phyloP scores from a whole-genome alignment of 2,797 vertebrate genomes.

The Paramormyrops hopkinsi region DNA sequence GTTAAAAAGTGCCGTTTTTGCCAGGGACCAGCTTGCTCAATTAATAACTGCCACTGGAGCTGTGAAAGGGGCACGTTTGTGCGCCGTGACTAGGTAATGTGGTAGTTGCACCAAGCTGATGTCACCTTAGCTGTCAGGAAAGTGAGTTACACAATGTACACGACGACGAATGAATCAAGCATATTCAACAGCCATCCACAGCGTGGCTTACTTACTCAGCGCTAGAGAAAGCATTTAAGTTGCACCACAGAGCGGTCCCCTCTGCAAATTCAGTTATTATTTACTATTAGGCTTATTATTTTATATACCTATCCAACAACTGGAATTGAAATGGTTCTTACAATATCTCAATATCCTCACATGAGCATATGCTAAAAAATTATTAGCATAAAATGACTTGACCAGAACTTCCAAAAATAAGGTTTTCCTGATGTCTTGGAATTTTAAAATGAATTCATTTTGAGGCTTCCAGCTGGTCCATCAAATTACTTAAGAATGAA shows the following conservation, averaged over 20 bases:
- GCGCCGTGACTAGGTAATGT: background rate
- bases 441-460: background rate
- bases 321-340: background rate
- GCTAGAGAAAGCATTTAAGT: background rate
- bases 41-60: constrained; percentile 1
- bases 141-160: background rate
- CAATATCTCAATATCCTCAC: background rate
- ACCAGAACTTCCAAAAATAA: background rate
- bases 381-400: background rate
- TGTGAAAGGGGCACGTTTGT: background rate
- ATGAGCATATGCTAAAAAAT: background rate
- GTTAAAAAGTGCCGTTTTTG: background rate
- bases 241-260: background rate
- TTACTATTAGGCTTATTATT: background rate
- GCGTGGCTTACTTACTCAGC: background rate
- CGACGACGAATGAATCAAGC: background rate
- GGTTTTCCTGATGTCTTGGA: background rate
- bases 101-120: constrained; percentile 1
- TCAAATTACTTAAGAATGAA: constrained; percentile 1
- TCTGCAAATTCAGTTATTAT: background rate
- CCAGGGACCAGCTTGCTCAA: background rate
- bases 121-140: background rate
- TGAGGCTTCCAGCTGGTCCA: background rate
- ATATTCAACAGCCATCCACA: background rate
- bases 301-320: background rate